Conservation (phyloP, 2,797 vertebrate species). For the Paramormyrops hopkinsi region DNA sequence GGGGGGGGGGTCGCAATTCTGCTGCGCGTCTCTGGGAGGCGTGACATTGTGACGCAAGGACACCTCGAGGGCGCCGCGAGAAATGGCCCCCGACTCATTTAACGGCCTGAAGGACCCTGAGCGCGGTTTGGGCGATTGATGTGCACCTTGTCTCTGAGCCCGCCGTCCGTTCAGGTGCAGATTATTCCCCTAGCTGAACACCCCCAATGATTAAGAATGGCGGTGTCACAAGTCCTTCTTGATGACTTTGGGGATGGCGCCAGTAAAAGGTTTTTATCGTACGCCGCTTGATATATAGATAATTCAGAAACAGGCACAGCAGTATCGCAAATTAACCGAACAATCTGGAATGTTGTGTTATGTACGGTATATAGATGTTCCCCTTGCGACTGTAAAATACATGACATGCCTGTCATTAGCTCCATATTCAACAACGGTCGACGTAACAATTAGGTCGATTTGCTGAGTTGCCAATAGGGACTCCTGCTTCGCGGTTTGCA, state of each 20-base stretch:
- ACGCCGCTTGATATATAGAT: constrained; percentile 42
- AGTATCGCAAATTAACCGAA: background rate
- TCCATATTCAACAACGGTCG: background rate
- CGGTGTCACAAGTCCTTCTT: constrained; percentile 30
- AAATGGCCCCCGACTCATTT: constrained; percentile 22
- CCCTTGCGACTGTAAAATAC: background rate
- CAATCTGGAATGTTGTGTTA: background rate
- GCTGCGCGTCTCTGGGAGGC: constrained; percentile 57
- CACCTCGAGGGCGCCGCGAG: constrained; percentile 55
- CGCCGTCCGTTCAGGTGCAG: constrained; percentile 35
- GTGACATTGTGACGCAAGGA: constrained; percentile 53
- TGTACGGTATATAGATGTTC: background rate
- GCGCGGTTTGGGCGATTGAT: constrained; percentile 42
- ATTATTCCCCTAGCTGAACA: constrained; percentile 47
- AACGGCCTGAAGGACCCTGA: constrained; percentile 38
- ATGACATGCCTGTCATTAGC: background rate
- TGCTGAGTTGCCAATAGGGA: background rate
- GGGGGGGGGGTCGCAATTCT: constrained; percentile 53
- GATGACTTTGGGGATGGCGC: constrained; percentile 35
- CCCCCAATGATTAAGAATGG: constrained; percentile 57
- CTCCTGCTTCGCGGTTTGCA: background rate
- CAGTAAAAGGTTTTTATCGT: constrained; percentile 55
- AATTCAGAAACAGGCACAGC: background rate
- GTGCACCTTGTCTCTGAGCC: constrained; percentile 43
- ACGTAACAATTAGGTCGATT: background rate